Conservation (phyloP, 2,797 vertebrate species). For the Chelonia mydas region DNA sequence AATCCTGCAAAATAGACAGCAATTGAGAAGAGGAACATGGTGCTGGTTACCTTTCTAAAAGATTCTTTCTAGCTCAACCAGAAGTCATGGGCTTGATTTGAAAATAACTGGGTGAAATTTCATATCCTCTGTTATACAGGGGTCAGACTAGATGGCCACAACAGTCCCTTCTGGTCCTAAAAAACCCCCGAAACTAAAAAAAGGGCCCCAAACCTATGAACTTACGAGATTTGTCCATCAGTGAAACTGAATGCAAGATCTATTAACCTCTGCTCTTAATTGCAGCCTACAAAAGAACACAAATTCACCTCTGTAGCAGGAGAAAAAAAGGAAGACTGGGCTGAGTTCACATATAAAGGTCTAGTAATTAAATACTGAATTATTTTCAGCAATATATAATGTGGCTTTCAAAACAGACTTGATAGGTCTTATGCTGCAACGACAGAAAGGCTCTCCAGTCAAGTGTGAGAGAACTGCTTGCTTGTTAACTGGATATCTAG, state of each 20-base stretch:
- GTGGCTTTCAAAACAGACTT: neutral
- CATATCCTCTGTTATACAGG: neutral
- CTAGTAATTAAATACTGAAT: neutral
- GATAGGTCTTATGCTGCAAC: neutral
- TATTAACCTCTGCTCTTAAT: neutral
- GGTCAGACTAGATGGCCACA: neutral
- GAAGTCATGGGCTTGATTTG: neutral
- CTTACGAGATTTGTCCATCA: neutral
- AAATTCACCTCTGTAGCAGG: neutral
- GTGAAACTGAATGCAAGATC: neutral
- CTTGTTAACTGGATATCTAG: conserved; percentile 1
- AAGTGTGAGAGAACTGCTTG: conserved; percentile 27
- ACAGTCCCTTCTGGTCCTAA: neutral
- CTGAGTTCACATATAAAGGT: neutral
- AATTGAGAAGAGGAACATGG: neutral
- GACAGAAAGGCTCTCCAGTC: neutral
- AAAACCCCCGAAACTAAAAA: neutral
- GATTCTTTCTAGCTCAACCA: neutral
- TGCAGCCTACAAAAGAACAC: neutral
- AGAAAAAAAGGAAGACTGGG: neutral
- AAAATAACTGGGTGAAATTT: neutral
- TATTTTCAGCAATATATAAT: neutral
- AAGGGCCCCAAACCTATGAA: neutral
- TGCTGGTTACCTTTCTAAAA: neutral
- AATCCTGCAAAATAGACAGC: conserved; percentile 1